Percentiles rank a stretch among this genome's conserved stretches.
These are phyloP conservation scores for Diabrotica undecimpunctata DNA, from an alignment of 1,140 invertebrate genomes.

Conservation along the genomic window DNA sequence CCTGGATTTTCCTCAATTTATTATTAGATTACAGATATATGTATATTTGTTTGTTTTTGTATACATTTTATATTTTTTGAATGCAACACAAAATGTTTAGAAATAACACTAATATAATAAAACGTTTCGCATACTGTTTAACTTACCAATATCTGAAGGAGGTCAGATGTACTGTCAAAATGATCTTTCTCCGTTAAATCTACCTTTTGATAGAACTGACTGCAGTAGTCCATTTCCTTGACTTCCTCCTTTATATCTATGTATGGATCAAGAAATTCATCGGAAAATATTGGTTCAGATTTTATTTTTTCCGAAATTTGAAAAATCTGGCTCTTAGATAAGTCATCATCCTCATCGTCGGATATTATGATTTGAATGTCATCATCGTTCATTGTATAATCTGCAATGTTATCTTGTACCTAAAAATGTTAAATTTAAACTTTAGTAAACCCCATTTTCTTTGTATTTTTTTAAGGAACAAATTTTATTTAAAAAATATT, in stretches of 20 bases:
- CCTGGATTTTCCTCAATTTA: no score
- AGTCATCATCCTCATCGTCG: slow-evolving; percentile 8
- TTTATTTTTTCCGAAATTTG: slow-evolving; percentile 9
- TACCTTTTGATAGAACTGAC: not conserved
- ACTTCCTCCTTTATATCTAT: slow-evolving; percentile 9
- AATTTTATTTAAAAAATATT: no score
- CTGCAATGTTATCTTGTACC: not conserved
- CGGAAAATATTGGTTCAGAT: not conserved
- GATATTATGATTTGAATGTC: slow-evolving; percentile 1
- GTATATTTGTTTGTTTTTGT: no score
- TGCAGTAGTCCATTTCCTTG: not conserved
- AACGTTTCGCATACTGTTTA: no score
- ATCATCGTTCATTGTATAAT: not conserved
- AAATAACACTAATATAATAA: no score
- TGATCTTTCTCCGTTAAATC: slow-evolving; percentile 9
- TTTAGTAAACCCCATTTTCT: no score
- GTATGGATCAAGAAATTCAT: slow-evolving; percentile 6
- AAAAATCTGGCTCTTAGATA: slow-evolving; percentile 9
- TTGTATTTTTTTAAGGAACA: no score
- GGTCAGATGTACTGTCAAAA: slow-evolving; percentile 8
- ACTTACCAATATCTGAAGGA: slow-evolving; percentile 12
- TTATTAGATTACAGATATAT: no score
- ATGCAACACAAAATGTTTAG: no score
- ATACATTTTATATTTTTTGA: no score
- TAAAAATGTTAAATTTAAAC: not conserved